Evolutionary conservation across 2,888 invertebrate species (phyloP).

Genomic region (Aphrophora alni): DNA sequence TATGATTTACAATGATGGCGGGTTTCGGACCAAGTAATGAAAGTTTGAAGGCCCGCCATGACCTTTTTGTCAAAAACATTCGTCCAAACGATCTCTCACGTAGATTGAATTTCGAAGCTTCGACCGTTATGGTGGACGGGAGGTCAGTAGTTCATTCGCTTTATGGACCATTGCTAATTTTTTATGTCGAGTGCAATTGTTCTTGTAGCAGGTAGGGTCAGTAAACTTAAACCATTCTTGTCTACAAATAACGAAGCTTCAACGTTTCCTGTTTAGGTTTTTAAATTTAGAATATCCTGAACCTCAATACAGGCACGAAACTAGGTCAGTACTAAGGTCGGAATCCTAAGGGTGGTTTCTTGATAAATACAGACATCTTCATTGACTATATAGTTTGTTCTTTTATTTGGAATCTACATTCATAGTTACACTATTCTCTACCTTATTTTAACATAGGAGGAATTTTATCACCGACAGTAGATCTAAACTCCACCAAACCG

Average conservation of each 20-base stretch:
- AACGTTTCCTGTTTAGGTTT: background rate
- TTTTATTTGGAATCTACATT: too few species aligned
- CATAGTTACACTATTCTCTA: too few species aligned
- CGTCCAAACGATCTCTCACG: background rate
- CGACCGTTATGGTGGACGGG: background rate
- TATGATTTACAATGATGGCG: conserved; percentile 6
- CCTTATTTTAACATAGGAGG: too few species aligned
- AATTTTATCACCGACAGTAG: too few species aligned
- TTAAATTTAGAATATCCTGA: background rate
- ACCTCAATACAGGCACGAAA: background rate
- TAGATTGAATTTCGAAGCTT: background rate
- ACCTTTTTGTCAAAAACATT: conserved; percentile 9
- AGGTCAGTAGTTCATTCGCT: background rate
- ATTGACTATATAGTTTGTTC: too few species aligned
- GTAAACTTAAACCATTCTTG: background rate
- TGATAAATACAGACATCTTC: too few species aligned
- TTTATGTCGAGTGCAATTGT: background rate
- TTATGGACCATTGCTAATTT: conserved; percentile 1
- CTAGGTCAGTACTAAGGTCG: background rate
- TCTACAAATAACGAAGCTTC: background rate
- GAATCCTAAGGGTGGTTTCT: too few species aligned
- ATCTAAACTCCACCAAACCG: too few species aligned
- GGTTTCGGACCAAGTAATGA: background rate
- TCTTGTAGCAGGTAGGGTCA: background rate
- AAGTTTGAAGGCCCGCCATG: background rate